These are phyloP conservation scores for Passer domesticus DNA, from an alignment of 2,113 vertebrate genomes.

Conservation along the genomic window DNA sequence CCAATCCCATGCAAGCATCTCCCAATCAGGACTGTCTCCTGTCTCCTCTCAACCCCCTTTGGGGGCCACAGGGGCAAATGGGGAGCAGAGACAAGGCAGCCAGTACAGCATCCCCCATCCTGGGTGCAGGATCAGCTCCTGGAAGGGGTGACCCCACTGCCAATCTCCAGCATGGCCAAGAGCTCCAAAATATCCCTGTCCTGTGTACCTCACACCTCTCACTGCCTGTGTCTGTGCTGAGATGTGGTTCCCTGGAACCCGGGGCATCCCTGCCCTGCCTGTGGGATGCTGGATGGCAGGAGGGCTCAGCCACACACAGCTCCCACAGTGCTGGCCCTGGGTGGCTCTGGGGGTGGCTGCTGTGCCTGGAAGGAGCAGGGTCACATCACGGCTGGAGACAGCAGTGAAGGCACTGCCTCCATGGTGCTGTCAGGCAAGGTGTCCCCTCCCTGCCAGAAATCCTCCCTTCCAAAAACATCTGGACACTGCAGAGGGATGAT, in stretches of 20 bases:
- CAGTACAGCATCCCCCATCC: not conserved
- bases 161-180: rapidly evolving
- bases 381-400: rapidly evolving
- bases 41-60: not conserved
- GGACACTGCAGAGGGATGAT: not conserved
- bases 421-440: not conserved
- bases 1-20: not conserved
- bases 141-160: not conserved
- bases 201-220: rapidly evolving
- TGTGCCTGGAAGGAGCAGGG: not conserved
- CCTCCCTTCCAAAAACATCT: not conserved
- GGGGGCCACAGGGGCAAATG: not conserved
- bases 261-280: not conserved
- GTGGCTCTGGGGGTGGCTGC: not conserved
- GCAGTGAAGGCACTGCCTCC: not conserved
- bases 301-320: rapidly evolving
- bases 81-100: not conserved
- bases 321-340: not conserved
- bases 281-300: rapidly evolving
- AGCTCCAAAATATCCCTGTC: not conserved
- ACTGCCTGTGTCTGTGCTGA: rapidly evolving
- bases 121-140: not conserved
- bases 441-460: not conserved
- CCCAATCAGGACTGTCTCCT: not conserved
- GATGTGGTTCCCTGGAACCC: rapidly evolving